phyloP scores from a whole-genome alignment of 2,888 invertebrate species.

The Ceraclea dissimilis region DNA sequence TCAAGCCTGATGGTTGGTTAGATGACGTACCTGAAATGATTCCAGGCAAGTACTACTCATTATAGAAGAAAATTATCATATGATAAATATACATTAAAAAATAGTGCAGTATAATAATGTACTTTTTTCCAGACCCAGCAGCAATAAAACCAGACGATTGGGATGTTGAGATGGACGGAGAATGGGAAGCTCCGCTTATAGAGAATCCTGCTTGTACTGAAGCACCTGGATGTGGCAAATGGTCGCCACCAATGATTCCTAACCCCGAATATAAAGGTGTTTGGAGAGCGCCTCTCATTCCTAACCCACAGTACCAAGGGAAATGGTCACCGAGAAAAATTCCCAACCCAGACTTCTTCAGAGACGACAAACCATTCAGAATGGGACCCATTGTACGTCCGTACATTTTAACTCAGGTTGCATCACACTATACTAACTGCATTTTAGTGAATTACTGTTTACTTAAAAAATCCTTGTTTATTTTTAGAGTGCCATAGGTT shows the following conservation, averaged over 20 bases:
- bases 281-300: conserved; percentile 84
- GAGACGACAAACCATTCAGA: conserved; percentile 81
- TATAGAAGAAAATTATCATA: background rate
- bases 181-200: conserved; percentile 93
- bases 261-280: conserved; percentile 88
- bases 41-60: conserved; percentile 44
- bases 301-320: conserved; percentile 92
- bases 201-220: conserved; percentile 79
- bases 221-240: conserved; percentile 85
- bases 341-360: conserved; percentile 87
- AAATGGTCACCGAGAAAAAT: conserved; percentile 88
- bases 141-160: conserved; percentile 89
- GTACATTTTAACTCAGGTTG: background rate
- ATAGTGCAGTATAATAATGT: background rate
- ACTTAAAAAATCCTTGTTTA: background rate
- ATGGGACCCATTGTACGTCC: conserved; percentile 86
- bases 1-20: conserved; percentile 86
- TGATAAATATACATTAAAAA: background rate
- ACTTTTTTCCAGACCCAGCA: conserved; percentile 56
- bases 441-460: no score
- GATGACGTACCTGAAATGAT: conserved; percentile 83
- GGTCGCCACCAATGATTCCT: conserved; percentile 75
- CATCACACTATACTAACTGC: background rate
- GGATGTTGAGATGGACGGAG: conserved; percentile 98
- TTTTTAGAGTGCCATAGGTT: conserved; percentile 79